Conservation (phyloP, 2,888 invertebrate species). For the Crossocerus cetratus region DNA sequence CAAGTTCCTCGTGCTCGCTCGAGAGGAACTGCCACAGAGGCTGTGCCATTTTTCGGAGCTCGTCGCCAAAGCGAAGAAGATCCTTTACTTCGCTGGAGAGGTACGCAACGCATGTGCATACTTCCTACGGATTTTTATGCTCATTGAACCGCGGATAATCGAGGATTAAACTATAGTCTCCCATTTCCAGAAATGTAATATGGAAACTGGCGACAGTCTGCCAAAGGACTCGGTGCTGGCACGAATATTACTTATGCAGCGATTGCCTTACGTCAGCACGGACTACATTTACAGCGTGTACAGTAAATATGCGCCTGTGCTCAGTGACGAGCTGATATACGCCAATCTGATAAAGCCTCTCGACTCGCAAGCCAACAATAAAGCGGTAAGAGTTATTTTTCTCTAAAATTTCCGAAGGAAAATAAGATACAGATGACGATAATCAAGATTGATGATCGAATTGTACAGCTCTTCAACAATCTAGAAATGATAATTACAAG, state of each 20-base stretch:
- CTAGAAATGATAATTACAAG: neutral
- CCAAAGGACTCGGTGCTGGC: slow-evolving; percentile 81
- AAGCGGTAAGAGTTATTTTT: slow-evolving; percentile 27
- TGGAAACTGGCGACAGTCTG: slow-evolving; percentile 36
- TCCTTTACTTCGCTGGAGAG: slow-evolving; percentile 45
- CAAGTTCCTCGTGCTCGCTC: slow-evolving; percentile 16
- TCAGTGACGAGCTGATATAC: slow-evolving; percentile 67
- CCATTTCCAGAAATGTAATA: slow-evolving; percentile 40
- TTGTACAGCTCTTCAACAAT: no score
- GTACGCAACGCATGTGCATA: slow-evolving; percentile 16
- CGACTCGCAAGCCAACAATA: neutral
- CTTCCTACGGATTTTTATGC: neutral
- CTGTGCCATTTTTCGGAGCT: slow-evolving; percentile 40
- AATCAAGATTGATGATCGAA: neutral
- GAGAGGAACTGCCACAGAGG: slow-evolving; percentile 20
- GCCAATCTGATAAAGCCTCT: slow-evolving; percentile 48
- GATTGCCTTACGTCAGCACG: slow-evolving; percentile 71
- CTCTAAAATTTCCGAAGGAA: neutral
- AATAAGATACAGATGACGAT: neutral
- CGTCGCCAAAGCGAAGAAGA: slow-evolving; percentile 43
- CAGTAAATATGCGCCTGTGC: slow-evolving; percentile 51
- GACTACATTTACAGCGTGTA: slow-evolving; percentile 74
- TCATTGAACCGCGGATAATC: no score
- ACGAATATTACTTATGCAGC: slow-evolving; percentile 81
- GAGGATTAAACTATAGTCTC: no score